Conservation (phyloP, 2,888 invertebrate species). For the Ormyrus pomaceus region DNA sequence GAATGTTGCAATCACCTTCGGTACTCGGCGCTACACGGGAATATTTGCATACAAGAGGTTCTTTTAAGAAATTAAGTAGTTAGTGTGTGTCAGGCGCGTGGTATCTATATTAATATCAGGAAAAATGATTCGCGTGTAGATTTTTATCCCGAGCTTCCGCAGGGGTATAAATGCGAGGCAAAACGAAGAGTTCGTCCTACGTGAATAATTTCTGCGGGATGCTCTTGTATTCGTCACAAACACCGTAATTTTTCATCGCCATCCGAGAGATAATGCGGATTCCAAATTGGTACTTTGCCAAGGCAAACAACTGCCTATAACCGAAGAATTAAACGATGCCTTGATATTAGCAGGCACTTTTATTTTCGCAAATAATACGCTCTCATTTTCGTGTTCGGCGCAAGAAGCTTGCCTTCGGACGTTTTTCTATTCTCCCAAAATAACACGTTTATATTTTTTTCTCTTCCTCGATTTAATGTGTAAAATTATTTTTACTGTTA, state of each 20-base stretch:
- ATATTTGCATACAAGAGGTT: constrained; percentile 56
- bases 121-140: constrained; percentile 54
- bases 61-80: constrained; percentile 54
- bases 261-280: constrained; percentile 42
- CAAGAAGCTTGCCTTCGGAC: background rate
- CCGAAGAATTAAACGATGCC: constrained; percentile 46
- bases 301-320: constrained; percentile 51
- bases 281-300: constrained; percentile 52
- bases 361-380: constrained; percentile 50
- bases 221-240: constrained; percentile 43
- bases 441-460: too few relatives aligned
- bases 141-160: constrained; percentile 52
- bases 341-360: constrained; percentile 42
- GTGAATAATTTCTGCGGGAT: constrained; percentile 40
- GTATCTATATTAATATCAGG: constrained; percentile 55
- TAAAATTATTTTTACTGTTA: too few relatives aligned
- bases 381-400: background rate
- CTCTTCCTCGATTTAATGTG: too few relatives aligned
- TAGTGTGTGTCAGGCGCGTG: constrained; percentile 43
- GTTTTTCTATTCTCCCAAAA: too few relatives aligned
- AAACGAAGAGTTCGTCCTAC: constrained; percentile 39
- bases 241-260: constrained; percentile 52
- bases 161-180: constrained; percentile 33
- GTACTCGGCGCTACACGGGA: constrained; percentile 13
- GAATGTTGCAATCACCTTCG: constrained; percentile 28